Percentiles rank a stretch among this genome's conserved stretches.
Conservation (phyloP, 2,113 vertebrate genomes). For the Anseranas semipalmata region DNA sequence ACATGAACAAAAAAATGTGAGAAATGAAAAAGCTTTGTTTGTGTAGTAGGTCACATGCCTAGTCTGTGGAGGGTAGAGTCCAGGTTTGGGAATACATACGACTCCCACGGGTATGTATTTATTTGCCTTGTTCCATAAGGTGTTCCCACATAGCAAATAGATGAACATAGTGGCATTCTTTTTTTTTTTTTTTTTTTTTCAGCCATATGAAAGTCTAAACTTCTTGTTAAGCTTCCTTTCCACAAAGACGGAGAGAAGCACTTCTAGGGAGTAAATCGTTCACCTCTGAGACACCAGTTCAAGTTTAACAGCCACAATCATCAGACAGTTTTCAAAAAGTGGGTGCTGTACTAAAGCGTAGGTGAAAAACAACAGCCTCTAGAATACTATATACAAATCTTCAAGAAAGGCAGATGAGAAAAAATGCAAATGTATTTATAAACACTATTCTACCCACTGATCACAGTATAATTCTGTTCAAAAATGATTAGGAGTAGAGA, state of each 20-base stretch:
- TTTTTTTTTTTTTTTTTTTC: background rate
- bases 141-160: background rate
- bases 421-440: background rate
- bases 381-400: background rate
- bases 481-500: background rate
- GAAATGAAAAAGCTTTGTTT: background rate
- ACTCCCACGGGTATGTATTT: background rate
- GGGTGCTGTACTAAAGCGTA: background rate
- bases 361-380: background rate
- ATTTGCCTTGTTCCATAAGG: background rate
- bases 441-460: background rate
- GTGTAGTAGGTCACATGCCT: background rate
- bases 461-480: background rate
- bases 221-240: background rate
- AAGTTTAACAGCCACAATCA: background rate
- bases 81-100: background rate
- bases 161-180: background rate
- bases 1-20: background rate
- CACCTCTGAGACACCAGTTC: background rate
- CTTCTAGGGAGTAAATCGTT: background rate
- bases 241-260: accelerated
- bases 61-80: background rate
- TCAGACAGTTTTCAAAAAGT: background rate
- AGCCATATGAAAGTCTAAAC: background rate
- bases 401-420: background rate